Evolutionary conservation across 1,140 invertebrate species (phyloP), one percentile per base, ranked within the genome.

Genomic region (Drosophila ambigua): DNA sequence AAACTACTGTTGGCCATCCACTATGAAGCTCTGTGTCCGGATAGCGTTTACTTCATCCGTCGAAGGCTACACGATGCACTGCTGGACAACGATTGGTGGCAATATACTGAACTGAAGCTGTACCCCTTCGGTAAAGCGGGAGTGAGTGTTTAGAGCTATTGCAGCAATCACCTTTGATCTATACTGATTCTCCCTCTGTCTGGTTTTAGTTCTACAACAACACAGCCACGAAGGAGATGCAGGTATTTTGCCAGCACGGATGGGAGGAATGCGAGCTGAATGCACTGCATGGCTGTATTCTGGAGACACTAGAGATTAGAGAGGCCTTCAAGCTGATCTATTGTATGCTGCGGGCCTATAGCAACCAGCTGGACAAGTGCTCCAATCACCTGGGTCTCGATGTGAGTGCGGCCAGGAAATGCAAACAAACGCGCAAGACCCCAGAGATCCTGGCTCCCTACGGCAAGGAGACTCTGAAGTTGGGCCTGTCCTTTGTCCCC

Each of bases 121-220:
- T 77, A 90, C 53, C 91, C 91, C n/a, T 92, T 89, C 43, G 91
- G 91, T 24, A 92, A 92, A 59, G 91, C 89, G 1, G 66, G 60
- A 15, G 91, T 92, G 61, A 87, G 89, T 77, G 0, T 13, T 41
- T 15, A 11, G 46, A 35, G 35, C 9, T 28, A 6, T 52, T 24
- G 16, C 16, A 16, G 15, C 4, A 11, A 1, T 39, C 2, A 2
- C 8, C 8, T 9, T 31, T 31, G 31, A 28, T 15, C 13, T 2
- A 15, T 28, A 28, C 5, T 51, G 8, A 9, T 46, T 45, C 16
- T 41, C 11, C 0, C 15, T 2, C 5, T 0, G 9, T 6, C 4
- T 5, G 2, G 7, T 45, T 44, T 3, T 35, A 85, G 82, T 88
- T 85, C 63, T 88, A 85, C 41, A 85, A 82, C 24, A 75, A 87